Evolutionary conservation across 2,797 vertebrate genomes (phyloP).

Genomic region (Margarornis squamiger): DNA sequence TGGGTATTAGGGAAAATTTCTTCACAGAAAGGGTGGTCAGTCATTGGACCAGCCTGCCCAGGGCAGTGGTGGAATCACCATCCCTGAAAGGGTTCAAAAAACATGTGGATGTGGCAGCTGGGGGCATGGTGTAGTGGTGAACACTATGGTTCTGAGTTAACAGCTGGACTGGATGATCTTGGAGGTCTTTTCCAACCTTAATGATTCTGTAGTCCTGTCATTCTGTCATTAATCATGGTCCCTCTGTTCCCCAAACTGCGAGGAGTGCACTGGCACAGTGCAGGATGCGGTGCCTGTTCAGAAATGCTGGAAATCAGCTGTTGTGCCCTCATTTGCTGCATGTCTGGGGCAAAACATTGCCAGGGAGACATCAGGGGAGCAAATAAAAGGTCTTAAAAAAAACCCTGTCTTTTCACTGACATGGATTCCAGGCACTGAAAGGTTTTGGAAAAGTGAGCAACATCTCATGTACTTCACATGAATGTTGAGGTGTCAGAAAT

Average conservation of each 20-base stretch:
- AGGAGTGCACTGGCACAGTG: not conserved
- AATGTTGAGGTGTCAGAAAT: not conserved
- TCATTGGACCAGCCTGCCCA: not conserved
- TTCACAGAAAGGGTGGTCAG: not conserved
- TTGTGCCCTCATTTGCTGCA: not conserved
- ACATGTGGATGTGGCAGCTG: not conserved
- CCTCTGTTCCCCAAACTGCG: not conserved
- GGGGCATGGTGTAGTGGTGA: not conserved
- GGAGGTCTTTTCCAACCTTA: not conserved
- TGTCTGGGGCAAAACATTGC: not conserved
- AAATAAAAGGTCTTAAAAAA: not conserved
- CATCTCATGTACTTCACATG: not conserved
- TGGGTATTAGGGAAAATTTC: not conserved
- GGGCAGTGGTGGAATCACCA: not conserved
- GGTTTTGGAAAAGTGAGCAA: not conserved
- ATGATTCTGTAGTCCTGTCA: not conserved
- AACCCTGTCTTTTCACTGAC: fast-evolving
- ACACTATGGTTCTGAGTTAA: not conserved
- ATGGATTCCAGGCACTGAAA: not conserved
- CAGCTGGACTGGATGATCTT: not conserved
- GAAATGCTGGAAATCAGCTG: not conserved
- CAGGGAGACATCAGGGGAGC: fast-evolving
- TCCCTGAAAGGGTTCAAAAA: not conserved
- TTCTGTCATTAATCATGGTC: fast-evolving
- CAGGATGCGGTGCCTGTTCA: not conserved